Percentiles rank a stretch among this genome's conserved stretches.
Conservation (phyloP, 2,113 vertebrate species). For the Orthonyx spaldingii region DNA sequence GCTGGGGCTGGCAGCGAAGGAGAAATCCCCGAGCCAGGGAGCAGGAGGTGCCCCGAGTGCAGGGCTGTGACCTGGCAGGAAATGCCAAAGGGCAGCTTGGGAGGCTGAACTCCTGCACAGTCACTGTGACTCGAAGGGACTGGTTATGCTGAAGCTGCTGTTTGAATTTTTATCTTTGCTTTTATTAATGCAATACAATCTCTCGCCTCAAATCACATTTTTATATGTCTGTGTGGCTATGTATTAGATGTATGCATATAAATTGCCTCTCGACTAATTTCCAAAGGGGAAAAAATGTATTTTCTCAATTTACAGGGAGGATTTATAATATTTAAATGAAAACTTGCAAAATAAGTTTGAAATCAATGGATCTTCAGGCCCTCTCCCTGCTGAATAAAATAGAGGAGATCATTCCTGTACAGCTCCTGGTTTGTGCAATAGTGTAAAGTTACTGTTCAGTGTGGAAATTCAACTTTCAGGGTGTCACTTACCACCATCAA, state of each 20-base stretch:
- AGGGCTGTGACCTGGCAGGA: background rate
- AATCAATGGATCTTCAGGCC: background rate
- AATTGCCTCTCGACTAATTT: background rate
- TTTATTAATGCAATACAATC: background rate
- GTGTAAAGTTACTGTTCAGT: background rate
- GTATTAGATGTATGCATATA: background rate
- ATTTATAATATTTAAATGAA: background rate
- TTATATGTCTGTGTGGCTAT: background rate
- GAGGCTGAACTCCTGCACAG: background rate
- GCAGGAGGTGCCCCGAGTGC: rapidly evolving
- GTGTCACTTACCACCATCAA: background rate
- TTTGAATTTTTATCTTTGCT: background rate
- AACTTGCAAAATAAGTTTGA: background rate
- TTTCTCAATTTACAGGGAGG: background rate
- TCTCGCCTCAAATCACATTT: background rate
- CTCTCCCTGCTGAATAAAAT: background rate
- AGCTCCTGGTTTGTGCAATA: background rate
- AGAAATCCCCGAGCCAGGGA: background rate
- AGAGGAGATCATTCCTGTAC: background rate
- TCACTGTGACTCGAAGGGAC: background rate
- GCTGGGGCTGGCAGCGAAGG: background rate
- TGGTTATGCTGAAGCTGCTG: background rate
- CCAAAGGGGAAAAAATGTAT: background rate
- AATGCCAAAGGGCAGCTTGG: background rate
- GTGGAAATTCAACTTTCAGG: background rate